Conservation (phyloP, 2,888 invertebrate genomes). For the Drosophila monieri region DNA sequence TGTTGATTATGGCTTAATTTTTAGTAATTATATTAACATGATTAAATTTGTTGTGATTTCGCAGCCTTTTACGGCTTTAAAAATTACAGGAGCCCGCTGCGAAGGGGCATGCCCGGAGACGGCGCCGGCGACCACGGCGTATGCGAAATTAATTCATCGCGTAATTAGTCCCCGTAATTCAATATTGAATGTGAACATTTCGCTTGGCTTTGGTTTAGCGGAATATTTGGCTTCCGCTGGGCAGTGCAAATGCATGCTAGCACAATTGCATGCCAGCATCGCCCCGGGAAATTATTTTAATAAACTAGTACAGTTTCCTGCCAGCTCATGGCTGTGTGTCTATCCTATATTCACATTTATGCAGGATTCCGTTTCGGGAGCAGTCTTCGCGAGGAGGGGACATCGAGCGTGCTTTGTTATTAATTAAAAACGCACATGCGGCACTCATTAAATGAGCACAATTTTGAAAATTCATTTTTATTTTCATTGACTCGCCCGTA, state of each 20-base stretch:
- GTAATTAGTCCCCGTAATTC: constrained; percentile 28
- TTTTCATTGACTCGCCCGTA: constrained; percentile 69
- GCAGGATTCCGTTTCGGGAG: not conserved
- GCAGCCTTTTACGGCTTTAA: constrained; percentile 33
- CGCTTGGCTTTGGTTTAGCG: constrained; percentile 15
- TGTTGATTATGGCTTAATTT: constrained; percentile 77
- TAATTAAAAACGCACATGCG: constrained; percentile 68
- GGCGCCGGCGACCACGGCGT: not conserved
- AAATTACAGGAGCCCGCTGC: constrained; percentile 1
- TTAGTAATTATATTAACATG: constrained; percentile 78
- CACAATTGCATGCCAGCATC: constrained; percentile 6
- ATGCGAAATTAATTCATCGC: constrained; percentile 4
- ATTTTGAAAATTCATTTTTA: constrained; percentile 71
- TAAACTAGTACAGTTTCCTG: constrained; percentile 17
- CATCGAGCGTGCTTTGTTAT: constrained; percentile 46
- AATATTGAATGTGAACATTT: constrained; percentile 22
- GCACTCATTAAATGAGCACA: constrained; percentile 65
- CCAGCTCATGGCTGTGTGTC: not conserved
- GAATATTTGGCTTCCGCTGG: constrained; percentile 16
- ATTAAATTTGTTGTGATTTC: constrained; percentile 78
- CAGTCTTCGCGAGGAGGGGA: constrained; percentile 1
- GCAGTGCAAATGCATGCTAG: constrained; percentile 2
- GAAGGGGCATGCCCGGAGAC: not conserved
- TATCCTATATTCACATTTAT: not conserved
- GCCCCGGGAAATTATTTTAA: constrained; percentile 25